phyloP scores from a whole-genome alignment of 23 tunicate genomes.

The Styela plicata region DNA sequence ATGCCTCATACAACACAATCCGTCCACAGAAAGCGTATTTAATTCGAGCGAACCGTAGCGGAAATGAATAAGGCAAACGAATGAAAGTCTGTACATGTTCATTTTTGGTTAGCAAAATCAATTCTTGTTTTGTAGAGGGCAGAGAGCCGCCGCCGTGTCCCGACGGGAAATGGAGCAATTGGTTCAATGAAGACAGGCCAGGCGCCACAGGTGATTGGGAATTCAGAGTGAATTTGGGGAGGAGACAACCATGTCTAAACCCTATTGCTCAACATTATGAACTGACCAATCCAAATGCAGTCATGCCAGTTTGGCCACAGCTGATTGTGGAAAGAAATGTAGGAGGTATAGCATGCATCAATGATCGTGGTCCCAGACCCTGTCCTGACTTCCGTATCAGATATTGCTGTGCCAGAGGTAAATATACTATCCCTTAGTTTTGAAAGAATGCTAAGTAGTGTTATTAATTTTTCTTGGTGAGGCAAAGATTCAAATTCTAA shows the following conservation, averaged over 20 bases:
- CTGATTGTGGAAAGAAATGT: not conserved
- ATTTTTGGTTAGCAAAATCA: no score
- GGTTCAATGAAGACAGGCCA: not conserved
- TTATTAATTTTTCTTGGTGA: no score
- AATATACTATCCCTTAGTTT: no score
- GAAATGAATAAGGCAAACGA: no score
- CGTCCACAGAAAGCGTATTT: no score
- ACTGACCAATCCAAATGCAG: not conserved
- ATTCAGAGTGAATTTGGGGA: not conserved
- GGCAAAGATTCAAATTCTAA: no score
- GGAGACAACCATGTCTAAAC: not conserved
- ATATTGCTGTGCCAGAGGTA: not conserved
- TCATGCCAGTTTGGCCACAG: not conserved
- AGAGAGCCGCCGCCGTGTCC: no score
- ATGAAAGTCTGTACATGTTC: no score
- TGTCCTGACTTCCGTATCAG: not conserved
- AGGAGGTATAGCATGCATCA: not conserved
- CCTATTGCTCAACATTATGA: not conserved
- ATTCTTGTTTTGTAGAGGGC: no score
- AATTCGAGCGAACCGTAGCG: no score
- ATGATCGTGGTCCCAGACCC: not conserved
- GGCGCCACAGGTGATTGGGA: not conserved
- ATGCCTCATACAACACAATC: no score
- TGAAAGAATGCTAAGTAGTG: no score
- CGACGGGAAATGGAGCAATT: not conserved